phyloP scores from a whole-genome alignment of 2,113 vertebrate species.

The Chaetura pelagica region DNA sequence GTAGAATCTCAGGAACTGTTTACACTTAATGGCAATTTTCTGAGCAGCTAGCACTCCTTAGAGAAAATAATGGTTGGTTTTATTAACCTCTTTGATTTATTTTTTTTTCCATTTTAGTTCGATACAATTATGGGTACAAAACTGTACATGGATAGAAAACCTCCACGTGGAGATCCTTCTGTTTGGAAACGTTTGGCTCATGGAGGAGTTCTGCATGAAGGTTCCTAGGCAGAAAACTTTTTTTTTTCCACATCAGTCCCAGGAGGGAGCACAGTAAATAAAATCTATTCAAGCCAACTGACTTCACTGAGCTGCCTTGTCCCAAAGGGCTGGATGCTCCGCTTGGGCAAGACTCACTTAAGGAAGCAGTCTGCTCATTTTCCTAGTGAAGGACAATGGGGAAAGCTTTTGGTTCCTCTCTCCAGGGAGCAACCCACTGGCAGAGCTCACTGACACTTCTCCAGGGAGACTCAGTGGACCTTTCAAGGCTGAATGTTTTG shows the following conservation, averaged over 20 bases:
- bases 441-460: not conserved
- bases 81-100: not conserved
- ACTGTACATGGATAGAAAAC: not conserved
- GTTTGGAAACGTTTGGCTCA: not conserved
- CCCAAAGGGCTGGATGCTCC: not conserved
- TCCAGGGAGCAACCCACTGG: not conserved
- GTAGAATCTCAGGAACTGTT: slow-evolving; percentile 6
- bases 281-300: not conserved
- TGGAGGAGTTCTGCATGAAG: not conserved
- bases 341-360: not conserved
- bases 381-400: not conserved
- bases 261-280: not conserved
- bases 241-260: not conserved
- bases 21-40: not conserved
- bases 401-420: not conserved
- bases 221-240: not conserved
- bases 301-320: not conserved
- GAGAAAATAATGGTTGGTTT: slow-evolving; percentile 19
- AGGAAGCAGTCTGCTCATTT: not conserved
- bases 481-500: not conserved
- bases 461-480: not conserved
- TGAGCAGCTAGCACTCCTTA: not conserved
- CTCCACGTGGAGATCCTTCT: not conserved
- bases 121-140: not conserved
- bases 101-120: not conserved